A percentile compares a stretch with the other conserved stretches of the same genome.
Evolutionary conservation across 2,888 invertebrate genomes (phyloP).

Genomic region (Pteria penguin): DNA sequence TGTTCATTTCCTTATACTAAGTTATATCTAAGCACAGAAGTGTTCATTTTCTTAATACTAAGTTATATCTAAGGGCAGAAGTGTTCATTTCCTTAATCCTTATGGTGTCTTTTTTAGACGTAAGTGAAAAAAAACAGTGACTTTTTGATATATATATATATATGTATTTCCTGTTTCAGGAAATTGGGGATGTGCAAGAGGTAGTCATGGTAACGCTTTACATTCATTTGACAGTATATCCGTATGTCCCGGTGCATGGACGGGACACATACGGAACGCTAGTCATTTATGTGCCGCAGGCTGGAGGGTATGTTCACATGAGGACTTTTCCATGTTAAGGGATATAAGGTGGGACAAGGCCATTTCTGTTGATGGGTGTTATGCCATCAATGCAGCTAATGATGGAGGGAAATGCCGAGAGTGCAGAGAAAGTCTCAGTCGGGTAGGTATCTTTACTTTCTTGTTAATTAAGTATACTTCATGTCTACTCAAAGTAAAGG

Average conservation of each 20-base stretch:
- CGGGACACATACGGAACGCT: conserved; percentile 72
- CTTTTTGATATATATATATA: no score
- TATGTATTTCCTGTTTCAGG: conserved; percentile 16
- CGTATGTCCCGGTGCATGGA: conserved; percentile 73
- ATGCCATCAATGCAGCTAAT: conserved; percentile 76
- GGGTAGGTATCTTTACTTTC: conserved; percentile 54
- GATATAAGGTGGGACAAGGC: conserved; percentile 73
- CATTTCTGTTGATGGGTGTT: conserved; percentile 70
- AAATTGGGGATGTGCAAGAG: conserved; percentile 70
- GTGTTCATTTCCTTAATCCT: no score
- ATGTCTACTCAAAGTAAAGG: no score
- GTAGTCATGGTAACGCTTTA: conserved; percentile 40
- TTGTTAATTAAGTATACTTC: no score
- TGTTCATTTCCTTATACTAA: no score
- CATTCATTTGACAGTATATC: conserved; percentile 59
- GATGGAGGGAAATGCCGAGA: conserved; percentile 75
- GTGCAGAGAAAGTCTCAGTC: conserved; percentile 67
- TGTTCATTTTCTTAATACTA: no score
- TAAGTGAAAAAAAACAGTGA: no score
- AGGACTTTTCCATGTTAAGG: conserved; percentile 60
- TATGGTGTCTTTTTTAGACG: no score
- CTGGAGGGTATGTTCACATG: conserved; percentile 74
- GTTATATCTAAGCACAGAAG: no score
- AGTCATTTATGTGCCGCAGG: conserved; percentile 69
- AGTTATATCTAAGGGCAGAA: no score